phyloP scores from a whole-genome alignment of 2,797 vertebrate species.

The Pipistrellus pygmaeus region DNA sequence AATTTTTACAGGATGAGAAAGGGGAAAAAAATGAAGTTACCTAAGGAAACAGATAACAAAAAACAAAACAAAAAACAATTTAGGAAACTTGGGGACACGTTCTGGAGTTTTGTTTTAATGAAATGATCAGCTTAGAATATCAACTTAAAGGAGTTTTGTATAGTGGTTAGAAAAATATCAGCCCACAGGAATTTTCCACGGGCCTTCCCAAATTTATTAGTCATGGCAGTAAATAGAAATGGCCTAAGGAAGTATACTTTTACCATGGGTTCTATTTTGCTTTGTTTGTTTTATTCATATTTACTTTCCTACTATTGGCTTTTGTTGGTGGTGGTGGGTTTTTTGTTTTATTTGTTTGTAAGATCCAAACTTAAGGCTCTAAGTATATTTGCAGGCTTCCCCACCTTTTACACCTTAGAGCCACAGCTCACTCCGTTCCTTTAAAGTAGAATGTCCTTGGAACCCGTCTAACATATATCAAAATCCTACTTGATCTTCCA shows the following conservation, averaged over 20 bases:
- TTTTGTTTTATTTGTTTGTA: not conserved
- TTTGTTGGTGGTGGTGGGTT: not conserved
- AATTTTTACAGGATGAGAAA: not conserved
- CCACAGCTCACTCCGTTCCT: slow-evolving; percentile 16
- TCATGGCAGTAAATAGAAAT: slow-evolving; percentile 62
- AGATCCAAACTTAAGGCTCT: slow-evolving; percentile 44
- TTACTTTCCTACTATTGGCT: slow-evolving; percentile 21
- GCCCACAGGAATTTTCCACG: slow-evolving; percentile 77
- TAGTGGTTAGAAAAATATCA: slow-evolving; percentile 67
- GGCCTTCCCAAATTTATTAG: slow-evolving; percentile 71
- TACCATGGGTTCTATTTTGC: slow-evolving; percentile 44
- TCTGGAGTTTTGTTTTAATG: slow-evolving; percentile 67
- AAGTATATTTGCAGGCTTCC: slow-evolving; percentile 24
- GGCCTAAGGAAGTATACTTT: slow-evolving; percentile 66
- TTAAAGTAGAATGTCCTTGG: slow-evolving; percentile 54
- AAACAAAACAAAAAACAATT: slow-evolving; percentile 61
- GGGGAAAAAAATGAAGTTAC: not conserved
- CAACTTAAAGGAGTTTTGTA: slow-evolving; percentile 55
- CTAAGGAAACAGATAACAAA: slow-evolving; percentile 46
- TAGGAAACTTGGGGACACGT: slow-evolving; percentile 14
- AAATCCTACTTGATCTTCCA: slow-evolving; percentile 42
- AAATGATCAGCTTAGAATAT: slow-evolving; percentile 62
- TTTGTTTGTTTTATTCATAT: not conserved
- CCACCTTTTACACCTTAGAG: not conserved
- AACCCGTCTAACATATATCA: slow-evolving; percentile 5